A percentile compares a stretch with the other conserved stretches of the same genome.
Conservation (phyloP, 2,113 vertebrate species). For the Thamnaconus septentrionalis region DNA sequence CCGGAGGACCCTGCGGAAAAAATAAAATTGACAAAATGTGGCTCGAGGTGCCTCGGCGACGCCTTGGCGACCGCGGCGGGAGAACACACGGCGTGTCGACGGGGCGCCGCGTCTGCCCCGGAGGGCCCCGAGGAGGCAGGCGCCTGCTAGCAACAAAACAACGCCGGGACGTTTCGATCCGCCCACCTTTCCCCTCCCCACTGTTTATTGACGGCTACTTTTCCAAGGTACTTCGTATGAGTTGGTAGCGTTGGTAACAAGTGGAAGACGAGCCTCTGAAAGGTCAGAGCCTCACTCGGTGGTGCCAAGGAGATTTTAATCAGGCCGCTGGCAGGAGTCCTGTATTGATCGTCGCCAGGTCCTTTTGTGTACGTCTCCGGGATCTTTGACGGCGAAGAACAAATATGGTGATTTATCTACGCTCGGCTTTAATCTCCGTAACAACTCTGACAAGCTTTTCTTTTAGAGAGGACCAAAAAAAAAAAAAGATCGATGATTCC, state of each 20-base stretch:
- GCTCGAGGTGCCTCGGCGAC: slow-evolving; percentile 57
- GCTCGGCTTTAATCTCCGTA: slow-evolving; percentile 38
- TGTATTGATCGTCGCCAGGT: slow-evolving; percentile 39
- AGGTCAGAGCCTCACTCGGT: slow-evolving; percentile 56
- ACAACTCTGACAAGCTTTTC: slow-evolving; percentile 32
- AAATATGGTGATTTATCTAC: slow-evolving; percentile 43
- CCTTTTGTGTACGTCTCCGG: no score
- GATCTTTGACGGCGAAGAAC: slow-evolving; percentile 11
- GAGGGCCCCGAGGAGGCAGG: slow-evolving; percentile 29
- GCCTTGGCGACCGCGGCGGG: slow-evolving; percentile 32
- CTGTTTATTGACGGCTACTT: slow-evolving; percentile 66
- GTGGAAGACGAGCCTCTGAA: slow-evolving; percentile 48
- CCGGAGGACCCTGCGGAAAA: slow-evolving; percentile 24
- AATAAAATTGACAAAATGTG: slow-evolving; percentile 15
- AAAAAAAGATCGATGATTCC: no score
- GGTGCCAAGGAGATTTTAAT: slow-evolving; percentile 47
- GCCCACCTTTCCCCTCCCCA: slow-evolving; percentile 16
- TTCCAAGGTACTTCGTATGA: slow-evolving; percentile 61
- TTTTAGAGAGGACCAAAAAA: slow-evolving; percentile 17
- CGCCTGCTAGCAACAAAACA: slow-evolving; percentile 61
- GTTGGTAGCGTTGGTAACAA: slow-evolving; percentile 42
- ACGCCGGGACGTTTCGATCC: slow-evolving; percentile 58
- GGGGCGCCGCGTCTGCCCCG: slow-evolving; percentile 53
- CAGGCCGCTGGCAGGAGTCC: slow-evolving; percentile 11
- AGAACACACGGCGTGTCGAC: slow-evolving; percentile 60